Evolutionary conservation across 2,797 vertebrate genomes (phyloP).

Genomic region (Spinibarbus caldwelli): DNA sequence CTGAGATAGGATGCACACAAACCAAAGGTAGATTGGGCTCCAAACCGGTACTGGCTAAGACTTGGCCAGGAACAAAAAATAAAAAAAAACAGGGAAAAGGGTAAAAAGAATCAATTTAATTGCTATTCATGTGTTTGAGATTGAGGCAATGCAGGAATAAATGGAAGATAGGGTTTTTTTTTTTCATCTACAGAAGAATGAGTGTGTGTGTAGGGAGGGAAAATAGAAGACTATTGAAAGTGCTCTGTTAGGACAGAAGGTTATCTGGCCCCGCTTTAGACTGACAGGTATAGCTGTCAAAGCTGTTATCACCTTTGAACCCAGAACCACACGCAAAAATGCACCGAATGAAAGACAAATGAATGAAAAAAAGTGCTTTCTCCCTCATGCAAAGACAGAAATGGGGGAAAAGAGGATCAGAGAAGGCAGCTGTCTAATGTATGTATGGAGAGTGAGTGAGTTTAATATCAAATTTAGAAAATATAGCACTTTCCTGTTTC

Average conservation of each 20-base stretch:
- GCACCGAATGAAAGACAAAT: constrained; percentile 36
- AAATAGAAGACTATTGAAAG: constrained; percentile 88
- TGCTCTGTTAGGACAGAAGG: constrained; percentile 86
- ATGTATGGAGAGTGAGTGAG: constrained; percentile 1
- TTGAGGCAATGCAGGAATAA: constrained; percentile 82
- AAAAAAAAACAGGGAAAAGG: constrained; percentile 72
- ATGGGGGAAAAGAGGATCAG: not conserved
- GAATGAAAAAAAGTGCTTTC: constrained; percentile 46
- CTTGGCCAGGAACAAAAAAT: constrained; percentile 64
- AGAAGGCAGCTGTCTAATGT: not conserved
- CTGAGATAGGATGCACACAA: constrained; percentile 98
- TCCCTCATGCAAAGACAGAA: not conserved
- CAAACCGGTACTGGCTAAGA: constrained; percentile 83
- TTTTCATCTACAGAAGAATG: constrained; percentile 79
- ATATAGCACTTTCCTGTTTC: not conserved
- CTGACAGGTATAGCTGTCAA: constrained; percentile 81
- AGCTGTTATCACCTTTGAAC: constrained; percentile 74
- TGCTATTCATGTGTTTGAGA: constrained; percentile 97
- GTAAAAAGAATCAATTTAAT: constrained; percentile 97
- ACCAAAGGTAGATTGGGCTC: constrained; percentile 96
- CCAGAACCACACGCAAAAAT: constrained; percentile 58
- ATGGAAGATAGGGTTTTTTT: constrained; percentile 88
- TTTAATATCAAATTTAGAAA: constrained; percentile 43
- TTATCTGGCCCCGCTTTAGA: constrained; percentile 82
- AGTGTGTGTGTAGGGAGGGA: constrained; percentile 82